Percentiles rank a stretch among this genome's conserved stretches.
phyloP scores from a whole-genome alignment of 1,140 invertebrate species.

The Charaxes varanes region DNA sequence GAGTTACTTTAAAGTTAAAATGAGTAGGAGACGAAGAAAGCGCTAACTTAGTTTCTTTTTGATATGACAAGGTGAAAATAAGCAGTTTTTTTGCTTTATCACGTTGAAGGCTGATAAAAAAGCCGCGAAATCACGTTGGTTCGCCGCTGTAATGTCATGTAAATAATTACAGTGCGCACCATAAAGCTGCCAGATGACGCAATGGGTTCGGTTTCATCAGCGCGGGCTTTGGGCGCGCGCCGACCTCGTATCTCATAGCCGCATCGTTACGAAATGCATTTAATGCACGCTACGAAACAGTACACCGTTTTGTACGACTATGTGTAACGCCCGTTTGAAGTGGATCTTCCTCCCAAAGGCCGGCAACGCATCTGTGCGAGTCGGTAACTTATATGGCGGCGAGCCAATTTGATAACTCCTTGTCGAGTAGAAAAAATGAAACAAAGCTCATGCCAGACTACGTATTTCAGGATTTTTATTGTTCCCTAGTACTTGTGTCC shows the following conservation, averaged over 20 bases:
- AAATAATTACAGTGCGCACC: slow-evolving; percentile 59
- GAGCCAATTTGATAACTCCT: slow-evolving; percentile 6
- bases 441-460: no score
- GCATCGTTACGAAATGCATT: slow-evolving; percentile 71
- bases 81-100: no score
- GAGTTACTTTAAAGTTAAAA: no score
- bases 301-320: slow-evolving; percentile 42
- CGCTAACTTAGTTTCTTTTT: no score
- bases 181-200: slow-evolving; percentile 60
- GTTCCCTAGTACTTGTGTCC: no score
- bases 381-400: slow-evolving; percentile 10
- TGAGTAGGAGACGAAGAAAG: no score
- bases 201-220: slow-evolving; percentile 69
- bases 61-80: no score
- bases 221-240: slow-evolving; percentile 53
- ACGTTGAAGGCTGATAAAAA: no score
- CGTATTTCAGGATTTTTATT: no score
- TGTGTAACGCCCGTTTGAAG: slow-evolving; percentile 14
- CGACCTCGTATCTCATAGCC: slow-evolving; percentile 65
- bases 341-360: slow-evolving; percentile 4
- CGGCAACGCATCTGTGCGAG: slow-evolving; percentile 5
- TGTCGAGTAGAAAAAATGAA: no score
- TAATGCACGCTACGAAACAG: slow-evolving; percentile 65
- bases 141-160: slow-evolving; percentile 52
- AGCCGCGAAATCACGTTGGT: no score